Evolutionary conservation across 2,113 vertebrate genomes (phyloP).

Genomic region (Genyomyrus donnyi): DNA sequence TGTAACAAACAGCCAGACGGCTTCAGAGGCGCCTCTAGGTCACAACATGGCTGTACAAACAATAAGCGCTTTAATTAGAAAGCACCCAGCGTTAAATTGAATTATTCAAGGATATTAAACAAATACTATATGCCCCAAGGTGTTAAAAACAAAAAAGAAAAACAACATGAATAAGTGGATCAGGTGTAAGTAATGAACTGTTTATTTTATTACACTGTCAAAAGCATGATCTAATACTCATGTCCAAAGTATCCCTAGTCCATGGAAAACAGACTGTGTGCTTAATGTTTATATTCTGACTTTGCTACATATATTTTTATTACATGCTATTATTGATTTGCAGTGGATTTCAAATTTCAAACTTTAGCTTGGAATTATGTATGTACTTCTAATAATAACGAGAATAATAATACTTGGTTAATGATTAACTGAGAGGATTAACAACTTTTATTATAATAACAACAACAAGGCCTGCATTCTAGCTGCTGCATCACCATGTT

Average conservation of each 20-base stretch:
- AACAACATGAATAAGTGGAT: constrained; percentile 36
- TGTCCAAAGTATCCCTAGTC: constrained; percentile 1
- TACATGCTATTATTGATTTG: not conserved
- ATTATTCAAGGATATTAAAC: constrained; percentile 30
- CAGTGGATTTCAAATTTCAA: not conserved
- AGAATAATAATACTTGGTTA: not conserved
- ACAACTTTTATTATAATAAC: not conserved
- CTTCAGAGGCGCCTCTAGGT: constrained; percentile 30
- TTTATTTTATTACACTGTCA: constrained; percentile 44
- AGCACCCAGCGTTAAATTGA: constrained; percentile 22
- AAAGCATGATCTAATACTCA: constrained; percentile 36
- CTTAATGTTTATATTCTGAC: not conserved
- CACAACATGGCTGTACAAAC: constrained; percentile 39
- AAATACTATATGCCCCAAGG: constrained; percentile 25
- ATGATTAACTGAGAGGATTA: not conserved
- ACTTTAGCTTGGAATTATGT: not conserved
- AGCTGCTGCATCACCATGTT: not conserved
- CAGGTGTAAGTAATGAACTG: constrained; percentile 24
- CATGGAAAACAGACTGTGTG: not conserved
- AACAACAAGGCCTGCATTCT: not conserved
- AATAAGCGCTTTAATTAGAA: constrained; percentile 45
- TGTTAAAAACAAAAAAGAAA: constrained; percentile 48
- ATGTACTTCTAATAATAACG: not conserved
- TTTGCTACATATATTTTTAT: not conserved
- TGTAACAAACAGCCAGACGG: not conserved